Conservation (phyloP, 2,113 vertebrate genomes). For the Thermophis baileyi region DNA sequence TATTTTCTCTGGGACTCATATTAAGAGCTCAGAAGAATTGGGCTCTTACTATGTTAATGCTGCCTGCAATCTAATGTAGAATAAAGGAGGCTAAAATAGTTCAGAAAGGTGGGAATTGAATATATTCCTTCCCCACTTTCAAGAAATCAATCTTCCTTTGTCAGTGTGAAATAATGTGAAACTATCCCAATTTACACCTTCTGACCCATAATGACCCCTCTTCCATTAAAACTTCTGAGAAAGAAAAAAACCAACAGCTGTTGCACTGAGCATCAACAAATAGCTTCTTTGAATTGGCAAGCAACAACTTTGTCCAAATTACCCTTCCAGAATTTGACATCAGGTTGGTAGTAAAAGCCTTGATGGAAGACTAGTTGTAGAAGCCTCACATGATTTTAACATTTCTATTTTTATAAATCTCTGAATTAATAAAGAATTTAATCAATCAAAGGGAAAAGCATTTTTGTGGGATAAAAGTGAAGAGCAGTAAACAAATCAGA, state of each 20-base stretch:
- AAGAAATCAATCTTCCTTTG: not conserved
- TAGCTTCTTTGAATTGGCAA: not conserved
- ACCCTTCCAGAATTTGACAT: constrained; percentile 6
- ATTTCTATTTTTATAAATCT: not conserved
- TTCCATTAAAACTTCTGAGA: not conserved
- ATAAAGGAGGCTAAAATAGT: not conserved
- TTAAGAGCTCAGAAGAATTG: not conserved
- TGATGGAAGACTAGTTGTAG: not conserved
- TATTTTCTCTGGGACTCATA: constrained; percentile 31
- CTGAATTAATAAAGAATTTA: not conserved
- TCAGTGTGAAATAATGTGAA: not conserved
- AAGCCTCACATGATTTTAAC: constrained; percentile 13
- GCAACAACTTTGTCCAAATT: not conserved
- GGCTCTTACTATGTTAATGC: not conserved
- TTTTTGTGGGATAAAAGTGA: not conserved
- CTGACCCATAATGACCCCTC: not conserved
- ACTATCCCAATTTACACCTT: constrained; percentile 1
- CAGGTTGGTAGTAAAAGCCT: constrained; percentile 3
- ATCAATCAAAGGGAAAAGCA: not conserved
- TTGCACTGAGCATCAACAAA: not conserved
- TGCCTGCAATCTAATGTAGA: constrained; percentile 4
- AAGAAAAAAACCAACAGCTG: not conserved
- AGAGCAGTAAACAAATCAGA: constrained; percentile 24
- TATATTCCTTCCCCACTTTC: not conserved
- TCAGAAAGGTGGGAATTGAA: not conserved